Percentiles rank a stretch among this genome's conserved stretches.
phyloP scores from a whole-genome alignment of 2,888 invertebrate genomes.

The Neoaliturus tenellus region DNA sequence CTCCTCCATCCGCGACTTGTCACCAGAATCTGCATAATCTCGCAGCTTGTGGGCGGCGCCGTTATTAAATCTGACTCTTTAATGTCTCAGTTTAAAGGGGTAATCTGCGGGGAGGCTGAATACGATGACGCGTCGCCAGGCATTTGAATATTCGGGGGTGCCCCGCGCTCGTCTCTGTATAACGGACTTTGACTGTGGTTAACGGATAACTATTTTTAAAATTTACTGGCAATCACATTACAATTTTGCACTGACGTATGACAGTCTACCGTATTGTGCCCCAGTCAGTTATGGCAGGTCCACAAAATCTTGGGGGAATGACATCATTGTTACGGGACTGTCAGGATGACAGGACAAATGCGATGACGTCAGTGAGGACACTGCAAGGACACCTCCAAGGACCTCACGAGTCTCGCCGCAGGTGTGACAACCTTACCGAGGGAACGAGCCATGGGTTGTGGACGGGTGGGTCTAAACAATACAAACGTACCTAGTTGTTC shows the following conservation, averaged over 20 bases:
- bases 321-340: neutral
- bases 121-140: constrained; percentile 7
- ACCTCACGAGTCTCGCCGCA: too few relatives aligned
- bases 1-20: constrained; percentile 53
- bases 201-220: too few relatives aligned
- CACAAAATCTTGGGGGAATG: neutral
- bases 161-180: too few relatives aligned
- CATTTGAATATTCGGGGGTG: neutral
- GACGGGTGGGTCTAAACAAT: too few relatives aligned
- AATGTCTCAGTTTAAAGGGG: constrained; percentile 56
- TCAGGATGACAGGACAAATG: constrained; percentile 14
- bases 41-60: constrained; percentile 54
- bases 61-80: constrained; percentile 66
- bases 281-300: neutral
- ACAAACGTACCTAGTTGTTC: too few relatives aligned
- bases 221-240: too few relatives aligned
- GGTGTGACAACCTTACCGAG: too few relatives aligned
- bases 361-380: constrained; percentile 9
- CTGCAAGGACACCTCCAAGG: constrained; percentile 24
- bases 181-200: too few relatives aligned
- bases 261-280: too few relatives aligned
- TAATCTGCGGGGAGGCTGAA: constrained; percentile 43
- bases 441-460: too few relatives aligned
- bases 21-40: constrained; percentile 63
- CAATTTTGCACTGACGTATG: too few relatives aligned